Evolutionary conservation across 2,888 invertebrate species (phyloP).

Genomic region (Acanthosepion pharaonis): DNA sequence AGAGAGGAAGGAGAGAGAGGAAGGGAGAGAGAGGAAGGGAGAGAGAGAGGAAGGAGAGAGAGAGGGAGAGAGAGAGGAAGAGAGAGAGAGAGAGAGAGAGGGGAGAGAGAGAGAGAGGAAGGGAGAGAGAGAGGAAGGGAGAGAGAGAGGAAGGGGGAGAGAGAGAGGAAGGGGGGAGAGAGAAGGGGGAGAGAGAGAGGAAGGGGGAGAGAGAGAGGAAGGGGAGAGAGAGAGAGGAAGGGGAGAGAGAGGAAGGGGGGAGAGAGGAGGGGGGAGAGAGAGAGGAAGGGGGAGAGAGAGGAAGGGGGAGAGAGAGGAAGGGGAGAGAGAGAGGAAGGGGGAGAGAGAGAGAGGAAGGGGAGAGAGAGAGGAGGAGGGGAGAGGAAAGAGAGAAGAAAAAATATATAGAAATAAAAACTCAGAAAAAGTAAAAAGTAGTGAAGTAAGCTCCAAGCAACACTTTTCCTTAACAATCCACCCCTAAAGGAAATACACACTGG

Average conservation of each 20-base stretch:
- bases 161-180: too few relatives aligned
- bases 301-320: too few relatives aligned
- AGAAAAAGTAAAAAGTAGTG: background rate
- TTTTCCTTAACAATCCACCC: background rate
- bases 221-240: background rate
- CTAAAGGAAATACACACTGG: background rate
- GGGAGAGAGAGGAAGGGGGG: accelerated
- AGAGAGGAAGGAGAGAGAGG: background rate
- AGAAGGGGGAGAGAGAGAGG: too few relatives aligned
- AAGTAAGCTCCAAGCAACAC: background rate
- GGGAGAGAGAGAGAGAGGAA: background rate
- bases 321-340: background rate
- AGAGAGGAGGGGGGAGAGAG: background rate
- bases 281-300: accelerated
- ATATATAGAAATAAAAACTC: background rate
- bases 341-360: background rate
- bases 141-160: background rate
- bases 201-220: background rate
- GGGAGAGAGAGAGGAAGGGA: background rate
- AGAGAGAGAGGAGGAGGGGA: too few relatives aligned
- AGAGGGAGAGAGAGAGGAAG: background rate
- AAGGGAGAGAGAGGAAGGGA: background rate
- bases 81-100: background rate
- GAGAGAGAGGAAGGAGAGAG: background rate
- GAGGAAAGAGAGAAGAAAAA: background rate